Evolutionary conservation across 1,140 invertebrate genomes (phyloP).

Genomic region (Notospermus geniculatus): DNA sequence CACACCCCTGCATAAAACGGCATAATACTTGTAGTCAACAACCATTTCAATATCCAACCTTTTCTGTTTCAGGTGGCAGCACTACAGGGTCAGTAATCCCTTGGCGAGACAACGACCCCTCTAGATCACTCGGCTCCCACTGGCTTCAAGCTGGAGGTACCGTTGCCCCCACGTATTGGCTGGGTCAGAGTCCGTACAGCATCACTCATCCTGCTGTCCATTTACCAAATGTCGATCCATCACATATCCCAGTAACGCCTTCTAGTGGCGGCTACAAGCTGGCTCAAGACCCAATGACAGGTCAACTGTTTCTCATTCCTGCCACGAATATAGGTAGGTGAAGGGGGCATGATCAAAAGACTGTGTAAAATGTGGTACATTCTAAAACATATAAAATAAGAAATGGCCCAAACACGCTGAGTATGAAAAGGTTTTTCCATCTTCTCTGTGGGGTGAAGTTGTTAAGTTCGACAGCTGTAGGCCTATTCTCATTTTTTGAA

Average conservation of each 20-base stretch:
- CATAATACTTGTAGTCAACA: not conserved
- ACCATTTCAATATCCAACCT: not conserved
- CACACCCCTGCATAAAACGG: not conserved
- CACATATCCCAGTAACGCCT: constrained; percentile 66
- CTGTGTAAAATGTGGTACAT: too few relatives aligned
- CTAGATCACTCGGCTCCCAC: constrained; percentile 45
- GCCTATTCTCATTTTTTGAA: too few relatives aligned
- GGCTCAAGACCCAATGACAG: constrained; percentile 75
- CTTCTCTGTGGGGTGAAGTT: too few relatives aligned
- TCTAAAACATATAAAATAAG: too few relatives aligned
- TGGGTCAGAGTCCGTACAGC: constrained; percentile 37
- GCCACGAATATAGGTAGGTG: constrained; percentile 65
- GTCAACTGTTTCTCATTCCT: constrained; percentile 75
- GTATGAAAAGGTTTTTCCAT: too few relatives aligned
- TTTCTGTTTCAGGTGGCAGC: constrained; percentile 13
- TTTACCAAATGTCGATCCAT: constrained; percentile 63
- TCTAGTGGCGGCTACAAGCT: constrained; percentile 73
- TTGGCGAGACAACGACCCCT: constrained; percentile 40
- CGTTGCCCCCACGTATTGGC: constrained; percentile 33
- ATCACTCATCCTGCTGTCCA: constrained; percentile 30
- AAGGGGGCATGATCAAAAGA: too few relatives aligned
- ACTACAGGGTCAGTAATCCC: constrained; percentile 9
- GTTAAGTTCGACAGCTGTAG: too few relatives aligned
- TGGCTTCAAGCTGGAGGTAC: constrained; percentile 49
- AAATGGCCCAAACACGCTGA: too few relatives aligned